These are phyloP conservation scores for Epirrita christyi DNA, from an alignment of 2,888 invertebrate species.

Conservation along the genomic window DNA sequence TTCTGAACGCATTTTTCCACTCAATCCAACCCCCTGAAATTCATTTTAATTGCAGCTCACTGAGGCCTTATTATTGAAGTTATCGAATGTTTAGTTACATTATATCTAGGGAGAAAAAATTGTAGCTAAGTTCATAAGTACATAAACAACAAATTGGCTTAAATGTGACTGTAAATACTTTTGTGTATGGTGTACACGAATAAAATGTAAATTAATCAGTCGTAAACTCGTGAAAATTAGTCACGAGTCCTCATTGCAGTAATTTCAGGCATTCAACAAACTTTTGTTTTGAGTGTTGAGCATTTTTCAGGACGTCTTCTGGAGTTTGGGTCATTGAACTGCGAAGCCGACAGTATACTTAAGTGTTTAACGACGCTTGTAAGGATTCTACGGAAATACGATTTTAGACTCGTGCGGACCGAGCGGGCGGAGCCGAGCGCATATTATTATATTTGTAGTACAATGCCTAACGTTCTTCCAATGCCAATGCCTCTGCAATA, in stretches of 20 bases:
- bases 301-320: slow-evolving; percentile 68
- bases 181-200: slow-evolving; percentile 42
- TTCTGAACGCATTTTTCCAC: no score
- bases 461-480: slow-evolving; percentile 46
- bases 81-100: no score
- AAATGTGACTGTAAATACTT: slow-evolving; percentile 51
- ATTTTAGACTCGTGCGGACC: slow-evolving; percentile 73
- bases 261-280: slow-evolving; percentile 39
- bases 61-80: no score
- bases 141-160: slow-evolving; percentile 34
- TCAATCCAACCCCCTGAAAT: no score
- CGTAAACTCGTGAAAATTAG: slow-evolving; percentile 49
- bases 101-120: no score
- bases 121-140: no score
- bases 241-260: slow-evolving; percentile 20
- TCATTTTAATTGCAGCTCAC: no score
- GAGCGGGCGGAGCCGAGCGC: slow-evolving; percentile 56
- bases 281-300: slow-evolving; percentile 61
- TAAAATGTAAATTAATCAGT: slow-evolving; percentile 45
- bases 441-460: slow-evolving; percentile 48
- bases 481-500: slow-evolving; percentile 50
- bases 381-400: slow-evolving; percentile 84
- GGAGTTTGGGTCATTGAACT: slow-evolving; percentile 77
- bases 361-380: slow-evolving; percentile 81
- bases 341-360: slow-evolving; percentile 70